Percentiles rank a stretch among this genome's conserved stretches.
These are phyloP conservation scores for Spilarctia lutea DNA, from an alignment of 2,888 invertebrate species.

Conservation along the genomic window DNA sequence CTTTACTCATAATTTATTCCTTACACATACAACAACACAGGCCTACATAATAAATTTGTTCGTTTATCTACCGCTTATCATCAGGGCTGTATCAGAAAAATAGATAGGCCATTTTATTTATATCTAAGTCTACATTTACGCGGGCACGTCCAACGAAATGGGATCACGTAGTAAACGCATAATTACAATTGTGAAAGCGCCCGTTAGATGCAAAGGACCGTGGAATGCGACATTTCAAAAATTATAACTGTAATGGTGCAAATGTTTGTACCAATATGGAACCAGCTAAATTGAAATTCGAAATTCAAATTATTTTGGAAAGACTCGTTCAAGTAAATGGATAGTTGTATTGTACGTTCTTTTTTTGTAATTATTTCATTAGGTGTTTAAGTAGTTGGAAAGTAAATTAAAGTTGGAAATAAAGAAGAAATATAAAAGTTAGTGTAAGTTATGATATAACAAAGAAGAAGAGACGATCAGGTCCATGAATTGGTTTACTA, in stretches of 20 bases:
- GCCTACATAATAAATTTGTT: slow-evolving; percentile 19
- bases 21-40: slow-evolving; percentile 9
- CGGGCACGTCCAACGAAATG: slow-evolving; percentile 77
- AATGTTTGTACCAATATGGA: slow-evolving; percentile 35
- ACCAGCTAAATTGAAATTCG: slow-evolving; percentile 9
- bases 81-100: slow-evolving; percentile 46
- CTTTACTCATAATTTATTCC: slow-evolving; percentile 2
- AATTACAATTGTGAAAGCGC: slow-evolving; percentile 73
- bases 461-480: too few relatives aligned
- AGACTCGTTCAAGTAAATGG: background rate
- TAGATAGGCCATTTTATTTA: slow-evolving; percentile 57
- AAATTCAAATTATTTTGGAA: background rate
- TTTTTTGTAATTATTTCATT: too few relatives aligned
- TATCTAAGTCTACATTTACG: slow-evolving; percentile 64
- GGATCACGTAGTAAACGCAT: slow-evolving; percentile 81
- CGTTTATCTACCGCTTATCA: slow-evolving; percentile 49
- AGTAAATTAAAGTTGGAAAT: background rate
- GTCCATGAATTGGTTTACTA: too few relatives aligned
- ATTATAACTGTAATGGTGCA: slow-evolving; percentile 32
- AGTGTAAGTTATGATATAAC: too few relatives aligned
- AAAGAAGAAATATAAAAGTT: background rate
- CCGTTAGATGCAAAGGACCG: slow-evolving; percentile 63
- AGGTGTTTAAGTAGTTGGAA: too few relatives aligned
- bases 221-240: slow-evolving; percentile 49
- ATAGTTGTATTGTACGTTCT: background rate